Conservation (phyloP, 2,797 vertebrate genomes). For the Danionella dracula region DNA sequence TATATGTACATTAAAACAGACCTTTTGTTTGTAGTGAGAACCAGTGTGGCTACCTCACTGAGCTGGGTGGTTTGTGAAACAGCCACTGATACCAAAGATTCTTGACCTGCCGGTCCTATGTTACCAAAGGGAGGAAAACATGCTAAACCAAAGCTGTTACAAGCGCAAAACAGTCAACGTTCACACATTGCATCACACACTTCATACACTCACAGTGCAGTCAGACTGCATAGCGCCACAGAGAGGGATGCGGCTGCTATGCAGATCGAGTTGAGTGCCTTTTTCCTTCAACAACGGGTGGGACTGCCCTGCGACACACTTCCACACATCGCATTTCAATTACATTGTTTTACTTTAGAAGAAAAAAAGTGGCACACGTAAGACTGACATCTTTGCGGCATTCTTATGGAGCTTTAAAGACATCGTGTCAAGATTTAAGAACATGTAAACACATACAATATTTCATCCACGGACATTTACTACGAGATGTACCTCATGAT, state of each 20-base stretch:
- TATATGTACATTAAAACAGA: slow-evolving; percentile 66
- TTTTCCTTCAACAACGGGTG: slow-evolving; percentile 95
- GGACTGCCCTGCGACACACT: slow-evolving; percentile 73
- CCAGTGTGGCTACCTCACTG: slow-evolving; percentile 98
- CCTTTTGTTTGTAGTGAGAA: slow-evolving; percentile 89
- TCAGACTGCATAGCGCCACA: slow-evolving; percentile 70
- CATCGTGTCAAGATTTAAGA: too few species aligned
- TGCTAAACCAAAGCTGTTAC: slow-evolving; percentile 45
- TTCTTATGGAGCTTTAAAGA: too few species aligned
- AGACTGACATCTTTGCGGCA: too few species aligned
- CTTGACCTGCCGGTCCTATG: slow-evolving; percentile 87
- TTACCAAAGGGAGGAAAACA: slow-evolving; percentile 60
- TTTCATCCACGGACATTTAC: too few species aligned
- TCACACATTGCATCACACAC: slow-evolving; percentile 22
- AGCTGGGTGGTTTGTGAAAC: slow-evolving; percentile 94
- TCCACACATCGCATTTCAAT: slow-evolving; percentile 24
- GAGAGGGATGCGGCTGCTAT: slow-evolving; percentile 66
- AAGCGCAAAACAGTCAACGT: slow-evolving; percentile 29
- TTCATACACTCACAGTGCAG: slow-evolving; percentile 56
- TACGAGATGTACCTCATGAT: too few species aligned
- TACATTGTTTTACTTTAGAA: too few species aligned
- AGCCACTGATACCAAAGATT: slow-evolving; percentile 99
- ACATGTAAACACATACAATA: too few species aligned
- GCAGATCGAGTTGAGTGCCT: slow-evolving; percentile 92
- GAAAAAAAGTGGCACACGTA: too few species aligned